Evolutionary conservation across 2,113 vertebrate genomes (phyloP).

Genomic region (Ctenomys sociabilis): DNA sequence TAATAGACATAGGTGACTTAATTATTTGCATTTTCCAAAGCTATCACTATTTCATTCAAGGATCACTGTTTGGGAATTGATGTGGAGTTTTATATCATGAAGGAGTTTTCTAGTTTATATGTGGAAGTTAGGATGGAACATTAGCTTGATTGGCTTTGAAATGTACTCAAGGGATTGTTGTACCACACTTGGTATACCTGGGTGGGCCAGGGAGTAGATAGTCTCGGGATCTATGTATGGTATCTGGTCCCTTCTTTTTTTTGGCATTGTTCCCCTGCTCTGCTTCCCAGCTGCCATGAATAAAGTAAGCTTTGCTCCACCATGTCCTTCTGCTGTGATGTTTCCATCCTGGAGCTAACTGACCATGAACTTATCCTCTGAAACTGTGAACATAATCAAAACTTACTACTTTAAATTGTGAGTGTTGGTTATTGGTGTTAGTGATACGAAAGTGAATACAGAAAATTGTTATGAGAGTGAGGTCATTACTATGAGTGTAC

Average conservation of each 20-base stretch:
- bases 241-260: background rate
- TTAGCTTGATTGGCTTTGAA: background rate
- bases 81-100: background rate
- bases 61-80: background rate
- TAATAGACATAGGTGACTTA: slow-evolving; percentile 2
- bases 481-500: background rate
- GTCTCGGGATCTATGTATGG: background rate
- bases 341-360: background rate
- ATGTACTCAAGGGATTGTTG: background rate
- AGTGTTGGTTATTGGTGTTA: background rate
- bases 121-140: background rate
- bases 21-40: background rate
- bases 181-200: background rate
- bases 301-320: background rate
- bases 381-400: background rate
- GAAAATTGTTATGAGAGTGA: background rate
- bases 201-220: background rate
- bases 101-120: background rate
- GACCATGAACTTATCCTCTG: background rate
- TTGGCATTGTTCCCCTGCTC: background rate
- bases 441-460: background rate
- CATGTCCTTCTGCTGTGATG: background rate
- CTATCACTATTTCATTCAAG: background rate
- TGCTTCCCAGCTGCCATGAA: background rate
- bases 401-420: background rate